Evolutionary conservation across 2,797 vertebrate species (phyloP).

Genomic region (Oryzias sinensis): DNA sequence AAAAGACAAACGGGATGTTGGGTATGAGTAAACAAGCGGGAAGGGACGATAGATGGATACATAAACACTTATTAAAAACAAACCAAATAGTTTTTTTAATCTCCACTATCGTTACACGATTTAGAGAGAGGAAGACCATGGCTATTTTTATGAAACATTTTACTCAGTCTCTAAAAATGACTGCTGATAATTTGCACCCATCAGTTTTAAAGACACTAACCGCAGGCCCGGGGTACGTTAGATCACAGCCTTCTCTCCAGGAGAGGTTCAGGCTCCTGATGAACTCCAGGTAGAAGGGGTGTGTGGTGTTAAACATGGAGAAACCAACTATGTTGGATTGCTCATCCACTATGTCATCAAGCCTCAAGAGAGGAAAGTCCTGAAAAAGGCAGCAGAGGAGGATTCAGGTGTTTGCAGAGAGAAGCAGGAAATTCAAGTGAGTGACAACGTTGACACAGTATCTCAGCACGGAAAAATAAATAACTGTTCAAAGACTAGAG

Average conservation of each 20-base stretch:
- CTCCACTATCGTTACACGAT: constrained; percentile 53
- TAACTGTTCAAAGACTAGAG: constrained; percentile 30
- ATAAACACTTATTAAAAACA: constrained; percentile 69
- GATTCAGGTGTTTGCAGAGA: constrained; percentile 26
- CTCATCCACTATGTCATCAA: constrained; percentile 87
- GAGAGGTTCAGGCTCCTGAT: constrained; percentile 93
- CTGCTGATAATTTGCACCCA: constrained; percentile 17
- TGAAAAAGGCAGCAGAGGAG: constrained; percentile 36
- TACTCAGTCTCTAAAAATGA: constrained; percentile 51
- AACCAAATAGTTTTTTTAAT: constrained; percentile 53
- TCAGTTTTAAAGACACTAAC: constrained; percentile 54
- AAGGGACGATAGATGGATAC: constrained; percentile 57
- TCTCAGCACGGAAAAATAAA: constrained; percentile 29
- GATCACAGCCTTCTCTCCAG: constrained; percentile 90
- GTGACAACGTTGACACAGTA: constrained; percentile 50
- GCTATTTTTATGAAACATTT: constrained; percentile 41
- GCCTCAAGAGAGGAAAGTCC: constrained; percentile 89
- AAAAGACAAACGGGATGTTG: constrained; percentile 37
- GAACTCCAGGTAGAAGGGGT: constrained; percentile 90
- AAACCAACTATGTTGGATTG: constrained; percentile 91
- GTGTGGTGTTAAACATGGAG: constrained; percentile 92
- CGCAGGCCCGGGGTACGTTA: constrained; percentile 77
- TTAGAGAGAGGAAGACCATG: constrained; percentile 43
- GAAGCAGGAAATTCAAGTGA: constrained; percentile 31
- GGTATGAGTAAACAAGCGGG: constrained; percentile 50